Base-by-base conservation (phyloP, 2,888 invertebrate species). In the Lithophane semibrunnea region DNA sequence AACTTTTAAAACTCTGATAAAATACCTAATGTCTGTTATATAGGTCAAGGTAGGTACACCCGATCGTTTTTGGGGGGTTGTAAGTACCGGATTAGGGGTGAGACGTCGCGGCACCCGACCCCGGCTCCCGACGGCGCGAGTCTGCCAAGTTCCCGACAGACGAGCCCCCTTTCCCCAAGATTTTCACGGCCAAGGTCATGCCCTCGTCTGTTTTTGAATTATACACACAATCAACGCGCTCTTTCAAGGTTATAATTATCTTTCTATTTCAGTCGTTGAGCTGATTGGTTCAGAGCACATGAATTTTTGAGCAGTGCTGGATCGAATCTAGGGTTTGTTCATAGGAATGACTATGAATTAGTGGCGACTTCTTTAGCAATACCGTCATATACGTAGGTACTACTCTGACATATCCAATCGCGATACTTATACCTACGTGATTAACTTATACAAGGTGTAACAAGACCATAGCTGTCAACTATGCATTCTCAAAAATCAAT, bases 31-130 rank as follows among this genome's bases (percentile, higher is more conserved):
- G 65, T 44, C 21, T 65, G 47, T 47, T 24, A 54, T 24, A 4
- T 60, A 80, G 78, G 78, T 80, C 73, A 79, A 72, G 80, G 80
- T 80, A 72, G 80, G 80, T 80, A 71, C 37, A 21, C 18, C 9
- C 70, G 56, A 54, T 80, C 65, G 60, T n/a, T 73, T 80, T 80
- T 1, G 37, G 54, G 37, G 52, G 60, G 42, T n/a, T 65, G 58
- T 47, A 37, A 60, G 52, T 44, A 44, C 24, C 18, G 65, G 58
- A 52, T 65, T 37, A 72, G 72, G 52, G 64, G 29, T 65, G 80
- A 44, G 80, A 37, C 44, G 24, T 16, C 42, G 73, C 58, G 60
- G n/a, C 21, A 18, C 54, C 49, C 56, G 44, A n/a, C 58, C 65
- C 65, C 47, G 13, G 13, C n/a, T 9, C 42, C 18, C 29, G 49